Conservation (phyloP, 2,113 vertebrate genomes). For the Scomber japonicus region DNA sequence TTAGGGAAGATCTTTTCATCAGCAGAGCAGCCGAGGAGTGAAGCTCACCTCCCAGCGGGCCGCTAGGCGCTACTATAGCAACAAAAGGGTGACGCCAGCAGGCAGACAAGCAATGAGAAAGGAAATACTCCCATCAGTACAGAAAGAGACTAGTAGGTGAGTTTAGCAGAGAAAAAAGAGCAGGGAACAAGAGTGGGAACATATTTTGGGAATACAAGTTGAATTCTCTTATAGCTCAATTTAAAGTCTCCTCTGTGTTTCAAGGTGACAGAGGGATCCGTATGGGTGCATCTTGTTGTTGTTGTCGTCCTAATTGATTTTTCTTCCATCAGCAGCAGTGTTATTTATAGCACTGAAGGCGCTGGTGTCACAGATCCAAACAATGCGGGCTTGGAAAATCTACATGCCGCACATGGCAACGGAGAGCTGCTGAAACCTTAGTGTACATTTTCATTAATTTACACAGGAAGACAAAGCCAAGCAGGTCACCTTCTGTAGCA, state of each 20-base stretch:
- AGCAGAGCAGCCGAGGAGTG: constrained; percentile 28
- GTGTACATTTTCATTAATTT: constrained; percentile 29
- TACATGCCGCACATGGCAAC: not conserved
- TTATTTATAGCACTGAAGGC: constrained; percentile 60
- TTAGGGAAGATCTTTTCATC: not conserved
- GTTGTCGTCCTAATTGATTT: constrained; percentile 50
- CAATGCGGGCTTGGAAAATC: constrained; percentile 30
- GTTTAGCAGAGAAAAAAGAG: not conserved
- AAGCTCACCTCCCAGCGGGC: constrained; percentile 39
- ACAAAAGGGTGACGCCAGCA: constrained; percentile 57
- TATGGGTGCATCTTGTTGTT: constrained; percentile 1
- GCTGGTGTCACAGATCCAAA: constrained; percentile 49
- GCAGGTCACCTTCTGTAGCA: constrained; percentile 33
- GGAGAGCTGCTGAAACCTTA: constrained; percentile 18
- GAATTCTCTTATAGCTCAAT: not conserved
- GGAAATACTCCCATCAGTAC: constrained; percentile 43
- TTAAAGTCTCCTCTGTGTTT: constrained; percentile 16
- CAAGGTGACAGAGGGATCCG: constrained; percentile 48
- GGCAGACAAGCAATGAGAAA: constrained; percentile 30
- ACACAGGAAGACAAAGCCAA: not conserved
- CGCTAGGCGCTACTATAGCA: constrained; percentile 68
- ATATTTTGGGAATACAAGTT: not conserved
- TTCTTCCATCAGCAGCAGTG: constrained; percentile 26
- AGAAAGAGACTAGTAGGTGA: constrained; percentile 4
- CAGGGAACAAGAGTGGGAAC: not conserved